phyloP scores from a whole-genome alignment of 2,888 invertebrate species.

The Brachynemurus nebulosus region DNA sequence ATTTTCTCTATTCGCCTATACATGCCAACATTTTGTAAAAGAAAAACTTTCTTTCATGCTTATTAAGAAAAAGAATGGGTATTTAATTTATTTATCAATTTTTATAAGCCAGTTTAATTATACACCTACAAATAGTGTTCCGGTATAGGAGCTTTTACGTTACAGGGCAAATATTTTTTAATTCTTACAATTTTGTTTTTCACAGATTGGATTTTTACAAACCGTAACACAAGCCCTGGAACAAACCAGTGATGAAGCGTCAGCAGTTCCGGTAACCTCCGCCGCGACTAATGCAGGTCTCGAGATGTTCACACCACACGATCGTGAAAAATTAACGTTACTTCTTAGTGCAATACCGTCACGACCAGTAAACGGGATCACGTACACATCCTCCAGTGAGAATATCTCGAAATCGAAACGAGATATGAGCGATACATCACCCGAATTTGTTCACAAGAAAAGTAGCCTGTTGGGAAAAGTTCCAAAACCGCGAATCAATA shows the following conservation, averaged over 20 bases:
- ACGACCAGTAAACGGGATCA: constrained; percentile 16
- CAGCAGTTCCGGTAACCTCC: constrained; percentile 30
- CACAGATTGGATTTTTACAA: constrained; percentile 29
- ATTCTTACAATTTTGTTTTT: constrained; percentile 6
- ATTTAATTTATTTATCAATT: too few relatives aligned
- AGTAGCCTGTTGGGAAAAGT: constrained; percentile 29
- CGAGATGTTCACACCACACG: constrained; percentile 8
- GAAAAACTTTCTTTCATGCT: too few relatives aligned
- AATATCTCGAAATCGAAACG: constrained; percentile 10
- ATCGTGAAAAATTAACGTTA: constrained; percentile 27
- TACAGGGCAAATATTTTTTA: too few relatives aligned
- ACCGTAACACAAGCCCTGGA: constrained; percentile 17
- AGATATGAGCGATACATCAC: constrained; percentile 16
- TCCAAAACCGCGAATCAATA: constrained; percentile 18
- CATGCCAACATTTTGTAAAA: too few relatives aligned
- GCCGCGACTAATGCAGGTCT: constrained; percentile 12
- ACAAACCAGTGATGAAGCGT: constrained; percentile 29
- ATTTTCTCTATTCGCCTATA: too few relatives aligned
- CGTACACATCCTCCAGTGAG: constrained; percentile 9
- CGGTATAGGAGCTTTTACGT: too few relatives aligned
- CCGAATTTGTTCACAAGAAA: constrained; percentile 26
- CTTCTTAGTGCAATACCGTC: constrained; percentile 28
- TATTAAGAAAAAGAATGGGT: too few relatives aligned
- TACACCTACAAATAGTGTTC: too few relatives aligned
- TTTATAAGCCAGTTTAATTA: too few relatives aligned